A percentile compares a stretch with the other conserved stretches of the same genome.
These are phyloP conservation scores for Lycaon pictus DNA, from an alignment of 2,113 vertebrate species.

Conservation along the genomic window DNA sequence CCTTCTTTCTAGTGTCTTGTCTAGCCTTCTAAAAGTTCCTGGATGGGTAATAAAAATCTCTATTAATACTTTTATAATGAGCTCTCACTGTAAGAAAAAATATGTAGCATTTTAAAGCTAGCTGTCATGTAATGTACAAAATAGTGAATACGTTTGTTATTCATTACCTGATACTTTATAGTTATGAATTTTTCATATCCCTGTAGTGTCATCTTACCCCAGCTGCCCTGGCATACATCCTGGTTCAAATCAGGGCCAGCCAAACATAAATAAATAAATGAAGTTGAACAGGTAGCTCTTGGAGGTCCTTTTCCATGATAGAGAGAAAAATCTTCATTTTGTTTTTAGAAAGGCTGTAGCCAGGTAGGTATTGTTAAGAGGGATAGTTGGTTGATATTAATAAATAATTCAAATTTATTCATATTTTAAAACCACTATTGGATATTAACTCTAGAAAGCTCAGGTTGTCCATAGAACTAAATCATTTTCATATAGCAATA, in stretches of 20 bases:
- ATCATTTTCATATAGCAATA: not conserved
- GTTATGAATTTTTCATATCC: conserved; percentile 75
- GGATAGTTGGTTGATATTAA: not conserved
- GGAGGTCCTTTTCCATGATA: not conserved
- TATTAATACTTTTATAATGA: conserved; percentile 71
- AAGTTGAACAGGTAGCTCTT: conserved; percentile 69
- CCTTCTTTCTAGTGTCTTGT: not conserved
- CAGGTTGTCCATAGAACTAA: not conserved
- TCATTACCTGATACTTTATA: conserved; percentile 69
- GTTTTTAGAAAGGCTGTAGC: not conserved
- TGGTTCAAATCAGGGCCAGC: conserved; percentile 70
- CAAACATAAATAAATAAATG: conserved; percentile 71
- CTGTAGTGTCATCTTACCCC: conserved; percentile 64
- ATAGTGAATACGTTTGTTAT: conserved; percentile 69
- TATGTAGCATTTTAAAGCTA: conserved; percentile 47
- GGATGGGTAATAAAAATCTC: conserved; percentile 50
- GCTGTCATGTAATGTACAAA: conserved; percentile 66
- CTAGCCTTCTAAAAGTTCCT: conserved; percentile 42
- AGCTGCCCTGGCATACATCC: conserved; percentile 53
- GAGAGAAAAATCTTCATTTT: not conserved
- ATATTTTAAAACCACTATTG: conserved; percentile 19
- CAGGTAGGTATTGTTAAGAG: not conserved
- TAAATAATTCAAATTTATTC: conserved; percentile 38
- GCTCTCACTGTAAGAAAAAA: conserved; percentile 4
- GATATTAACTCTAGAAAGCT: conserved; percentile 4